A percentile compares a stretch with the other conserved stretches of the same genome.
phyloP scores from a whole-genome alignment of 2,797 vertebrate species.

The Sebastiscus tertius region DNA sequence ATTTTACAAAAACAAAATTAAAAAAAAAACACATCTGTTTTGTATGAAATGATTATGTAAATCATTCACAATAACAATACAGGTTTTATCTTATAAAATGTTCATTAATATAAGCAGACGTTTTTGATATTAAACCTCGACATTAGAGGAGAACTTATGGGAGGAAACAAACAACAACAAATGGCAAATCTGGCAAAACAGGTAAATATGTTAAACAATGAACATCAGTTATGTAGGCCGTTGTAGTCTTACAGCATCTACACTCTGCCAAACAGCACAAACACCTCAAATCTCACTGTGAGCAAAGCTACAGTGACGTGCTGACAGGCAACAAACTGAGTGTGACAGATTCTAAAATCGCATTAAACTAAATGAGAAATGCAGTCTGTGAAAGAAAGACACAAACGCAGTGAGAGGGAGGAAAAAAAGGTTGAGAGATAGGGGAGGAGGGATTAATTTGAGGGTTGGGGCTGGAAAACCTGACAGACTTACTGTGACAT shows the following conservation, averaged over 20 bases:
- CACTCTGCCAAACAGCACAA: constrained; percentile 64
- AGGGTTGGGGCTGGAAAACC: constrained; percentile 68
- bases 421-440: constrained; percentile 55
- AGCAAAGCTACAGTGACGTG: constrained; percentile 68
- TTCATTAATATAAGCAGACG: not conserved
- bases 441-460: constrained; percentile 72
- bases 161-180: constrained; percentile 5
- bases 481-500: constrained; percentile 82
- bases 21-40: constrained; percentile 5
- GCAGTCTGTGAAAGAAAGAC: constrained; percentile 58
- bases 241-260: constrained; percentile 56
- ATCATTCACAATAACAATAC: not conserved
- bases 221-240: constrained; percentile 61
- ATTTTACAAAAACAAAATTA: constrained; percentile 20
- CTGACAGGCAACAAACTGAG: constrained; percentile 81
- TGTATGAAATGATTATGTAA: not conserved
- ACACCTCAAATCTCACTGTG: constrained; percentile 68
- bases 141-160: not conserved
- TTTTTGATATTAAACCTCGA: not conserved
- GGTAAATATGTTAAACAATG: constrained; percentile 65
- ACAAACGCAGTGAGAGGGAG: constrained; percentile 46
- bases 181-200: constrained; percentile 44
- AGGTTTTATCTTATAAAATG: not conserved
- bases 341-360: constrained; percentile 83
- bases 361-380: constrained; percentile 81